Evolutionary conservation across 2,113 vertebrate genomes (phyloP).

Genomic region (Vireo altiloquus): DNA sequence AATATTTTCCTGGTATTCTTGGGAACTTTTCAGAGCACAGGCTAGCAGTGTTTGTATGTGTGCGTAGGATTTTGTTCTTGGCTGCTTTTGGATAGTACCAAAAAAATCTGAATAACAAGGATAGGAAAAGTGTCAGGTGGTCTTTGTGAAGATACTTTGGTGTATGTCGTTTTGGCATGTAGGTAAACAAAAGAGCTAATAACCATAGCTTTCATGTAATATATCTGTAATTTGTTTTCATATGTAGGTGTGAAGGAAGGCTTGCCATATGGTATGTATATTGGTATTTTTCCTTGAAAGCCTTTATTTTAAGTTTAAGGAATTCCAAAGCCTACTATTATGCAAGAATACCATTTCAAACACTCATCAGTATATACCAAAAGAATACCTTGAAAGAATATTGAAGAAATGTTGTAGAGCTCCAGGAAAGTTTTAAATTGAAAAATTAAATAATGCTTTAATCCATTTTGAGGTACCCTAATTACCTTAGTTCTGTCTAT

Average conservation of each 20-base stretch:
- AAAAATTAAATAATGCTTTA: slow-evolving; percentile 19
- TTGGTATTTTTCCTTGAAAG: slow-evolving; percentile 51
- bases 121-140: not conserved
- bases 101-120: not conserved
- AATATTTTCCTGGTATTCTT: not conserved
- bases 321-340: slow-evolving; percentile 33
- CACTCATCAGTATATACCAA: not conserved
- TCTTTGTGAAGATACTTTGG: not conserved
- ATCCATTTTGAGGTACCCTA: slow-evolving; percentile 1
- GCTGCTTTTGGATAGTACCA: not conserved
- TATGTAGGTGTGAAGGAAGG: slow-evolving; percentile 44
- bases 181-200: slow-evolving; percentile 59
- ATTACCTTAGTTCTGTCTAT: not conserved
- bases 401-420: not conserved
- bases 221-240: slow-evolving; percentile 48
- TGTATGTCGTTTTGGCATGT: slow-evolving; percentile 19
- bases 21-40: not conserved
- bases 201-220: slow-evolving; percentile 28
- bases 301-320: slow-evolving; percentile 55
- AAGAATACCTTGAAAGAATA: slow-evolving; percentile 9
- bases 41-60: not conserved
- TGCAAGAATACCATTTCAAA: not conserved
- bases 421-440: slow-evolving; percentile 43
- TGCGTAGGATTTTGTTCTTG: not conserved
- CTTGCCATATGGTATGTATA: slow-evolving; percentile 54